Conservation (phyloP, 2,113 vertebrate species). For the Oostethus manadensis region DNA sequence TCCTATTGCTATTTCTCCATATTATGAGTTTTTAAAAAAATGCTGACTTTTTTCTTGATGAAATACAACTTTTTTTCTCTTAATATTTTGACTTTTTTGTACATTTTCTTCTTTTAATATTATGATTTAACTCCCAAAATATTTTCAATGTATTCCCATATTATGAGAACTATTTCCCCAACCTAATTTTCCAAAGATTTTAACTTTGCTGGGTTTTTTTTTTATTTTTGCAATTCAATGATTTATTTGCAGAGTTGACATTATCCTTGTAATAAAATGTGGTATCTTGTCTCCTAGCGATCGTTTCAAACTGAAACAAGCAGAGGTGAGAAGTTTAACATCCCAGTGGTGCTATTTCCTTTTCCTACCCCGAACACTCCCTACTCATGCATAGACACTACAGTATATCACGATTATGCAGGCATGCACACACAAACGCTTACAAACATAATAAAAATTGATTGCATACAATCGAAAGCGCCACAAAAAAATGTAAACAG, state of each 20-base stretch:
- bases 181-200: too few species aligned
- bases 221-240: neutral
- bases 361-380: constrained; percentile 7
- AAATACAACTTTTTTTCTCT: too few species aligned
- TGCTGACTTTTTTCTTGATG: too few species aligned
- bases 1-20: too few species aligned
- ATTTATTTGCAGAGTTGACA: neutral
- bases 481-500: constrained; percentile 49
- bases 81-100: too few species aligned
- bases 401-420: constrained; percentile 3
- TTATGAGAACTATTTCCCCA: too few species aligned
- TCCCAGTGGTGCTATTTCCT: constrained; percentile 10
- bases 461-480: constrained; percentile 9
- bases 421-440: neutral
- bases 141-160: too few species aligned
- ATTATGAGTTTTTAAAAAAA: too few species aligned
- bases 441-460: neutral
- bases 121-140: too few species aligned
- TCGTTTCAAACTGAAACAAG: constrained; percentile 14
- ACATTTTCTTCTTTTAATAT: too few species aligned
- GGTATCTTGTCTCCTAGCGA: constrained; percentile 25
- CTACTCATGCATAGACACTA: constrained; percentile 5
- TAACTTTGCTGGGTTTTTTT: too few species aligned
- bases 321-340: constrained; percentile 33
- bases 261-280: neutral